Evolutionary conservation across 1,140 invertebrate species (phyloP).

Genomic region (honey bee (Apis mellifera)): Amel_HAv3.1 CM009940.2:3324001-3324500

Average conservation of each 20-base stretch:
- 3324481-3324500: neutral
- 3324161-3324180: neutral
- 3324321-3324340: slow-evolving; percentile 50
- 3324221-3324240: neutral
- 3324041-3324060: slow-evolving; percentile 34
- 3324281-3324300: slow-evolving; percentile 2
- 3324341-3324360: slow-evolving; percentile 46
- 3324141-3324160: neutral
- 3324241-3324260: neutral
- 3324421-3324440: neutral
- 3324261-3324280: neutral
- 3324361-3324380: slow-evolving; percentile 7
- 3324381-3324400: neutral
- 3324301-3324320: slow-evolving; percentile 44
- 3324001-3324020: slow-evolving; percentile 42
- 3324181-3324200: neutral
- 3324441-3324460: slow-evolving; percentile 9
- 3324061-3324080: slow-evolving; percentile 18
- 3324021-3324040: slow-evolving; percentile 48
- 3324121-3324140: neutral
- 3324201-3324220: neutral
- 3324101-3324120: slow-evolving; percentile 40
- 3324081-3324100: slow-evolving; percentile 25
- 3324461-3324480: neutral
- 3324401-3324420: slow-evolving; percentile 6